A percentile compares a stretch with the other conserved stretches of the same genome.
Conservation (phyloP, 1,140 invertebrate species). For the Drosophila mayri region DNA sequence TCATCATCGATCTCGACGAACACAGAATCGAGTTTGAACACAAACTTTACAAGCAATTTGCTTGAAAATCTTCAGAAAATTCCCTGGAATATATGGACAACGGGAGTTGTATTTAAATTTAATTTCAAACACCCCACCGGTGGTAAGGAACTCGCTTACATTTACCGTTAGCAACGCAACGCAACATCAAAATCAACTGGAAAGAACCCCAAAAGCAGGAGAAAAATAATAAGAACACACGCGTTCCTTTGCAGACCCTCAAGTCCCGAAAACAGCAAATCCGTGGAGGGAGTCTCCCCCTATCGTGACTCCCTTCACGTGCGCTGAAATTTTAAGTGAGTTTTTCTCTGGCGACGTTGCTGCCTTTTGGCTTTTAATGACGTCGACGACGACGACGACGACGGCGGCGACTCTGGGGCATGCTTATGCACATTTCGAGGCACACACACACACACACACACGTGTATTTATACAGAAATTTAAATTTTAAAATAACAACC, state of each 20-base stretch:
- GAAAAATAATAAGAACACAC: conserved; percentile 56
- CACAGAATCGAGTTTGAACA: conserved; percentile 31
- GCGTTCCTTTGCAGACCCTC: conserved; percentile 4
- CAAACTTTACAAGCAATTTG: conserved; percentile 52
- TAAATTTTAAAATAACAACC: conserved; percentile 82
- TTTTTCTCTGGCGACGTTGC: conserved; percentile 68
- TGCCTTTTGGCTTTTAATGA: conserved; percentile 80
- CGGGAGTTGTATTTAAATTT: conserved; percentile 65
- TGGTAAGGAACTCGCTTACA: conserved; percentile 34
- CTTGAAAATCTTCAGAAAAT: conserved; percentile 17
- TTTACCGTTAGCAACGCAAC: conserved; percentile 70
- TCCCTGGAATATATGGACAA: conserved; percentile 17
- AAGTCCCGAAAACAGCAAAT: background rate
- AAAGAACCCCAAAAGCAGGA: conserved; percentile 34
- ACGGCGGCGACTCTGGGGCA: conserved; percentile 71
- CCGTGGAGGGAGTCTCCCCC: background rate
- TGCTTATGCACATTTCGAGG: conserved; percentile 72
- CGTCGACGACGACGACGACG: conserved; percentile 48
- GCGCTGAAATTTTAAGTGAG: conserved; percentile 81
- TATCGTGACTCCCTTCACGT: conserved; percentile 56
- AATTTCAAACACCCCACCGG: conserved; percentile 35
- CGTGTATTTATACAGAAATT: conserved; percentile 80
- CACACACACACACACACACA: conserved; percentile 42
- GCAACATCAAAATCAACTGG: conserved; percentile 25
- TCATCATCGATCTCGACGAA: conserved; percentile 13